These are phyloP conservation scores for Gambusia holbrooki DNA, from an alignment of 2,113 vertebrate species.

Conservation along the genomic window DNA sequence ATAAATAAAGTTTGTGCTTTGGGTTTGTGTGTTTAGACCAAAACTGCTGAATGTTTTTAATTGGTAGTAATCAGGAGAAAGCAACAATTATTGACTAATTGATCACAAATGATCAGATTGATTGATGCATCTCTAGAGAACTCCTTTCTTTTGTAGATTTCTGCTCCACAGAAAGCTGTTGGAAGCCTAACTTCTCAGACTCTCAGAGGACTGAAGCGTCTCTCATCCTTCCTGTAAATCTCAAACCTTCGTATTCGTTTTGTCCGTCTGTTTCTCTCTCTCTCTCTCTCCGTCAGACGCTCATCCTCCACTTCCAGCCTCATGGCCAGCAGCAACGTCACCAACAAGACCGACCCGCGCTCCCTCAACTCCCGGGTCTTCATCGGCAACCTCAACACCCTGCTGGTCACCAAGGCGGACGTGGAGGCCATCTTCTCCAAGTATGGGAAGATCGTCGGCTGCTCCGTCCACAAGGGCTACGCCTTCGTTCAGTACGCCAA, in stretches of 20 bases:
- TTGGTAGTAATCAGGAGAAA: neutral
- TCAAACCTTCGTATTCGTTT: neutral
- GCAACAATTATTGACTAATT: neutral
- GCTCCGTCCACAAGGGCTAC: conserved; percentile 92
- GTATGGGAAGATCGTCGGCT: conserved; percentile 91
- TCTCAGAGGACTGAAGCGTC: neutral
- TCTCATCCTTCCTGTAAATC: conserved; percentile 15
- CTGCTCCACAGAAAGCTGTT: neutral
- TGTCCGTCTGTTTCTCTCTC: conserved; percentile 3
- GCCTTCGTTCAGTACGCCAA: conserved; percentile 90
- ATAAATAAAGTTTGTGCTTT: neutral
- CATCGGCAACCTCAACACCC: conserved; percentile 91
- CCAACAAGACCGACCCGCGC: conserved; percentile 90
- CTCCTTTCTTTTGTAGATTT: neutral
- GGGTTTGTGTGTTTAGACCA: neutral
- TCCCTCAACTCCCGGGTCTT: conserved; percentile 92
- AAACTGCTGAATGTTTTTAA: no score
- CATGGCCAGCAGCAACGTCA: conserved; percentile 91
- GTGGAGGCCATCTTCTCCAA: conserved; percentile 91
- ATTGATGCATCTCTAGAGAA: neutral
- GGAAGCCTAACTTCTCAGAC: neutral
- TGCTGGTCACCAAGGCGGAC: conserved; percentile 90
- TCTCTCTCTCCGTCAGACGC: conserved; percentile 57
- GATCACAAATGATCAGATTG: neutral
- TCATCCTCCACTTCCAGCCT: conserved; percentile 71